A percentile compares a stretch with the other conserved stretches of the same genome.
phyloP scores from a whole-genome alignment of 2,888 invertebrate species.

The Cynaeus angustus region DNA sequence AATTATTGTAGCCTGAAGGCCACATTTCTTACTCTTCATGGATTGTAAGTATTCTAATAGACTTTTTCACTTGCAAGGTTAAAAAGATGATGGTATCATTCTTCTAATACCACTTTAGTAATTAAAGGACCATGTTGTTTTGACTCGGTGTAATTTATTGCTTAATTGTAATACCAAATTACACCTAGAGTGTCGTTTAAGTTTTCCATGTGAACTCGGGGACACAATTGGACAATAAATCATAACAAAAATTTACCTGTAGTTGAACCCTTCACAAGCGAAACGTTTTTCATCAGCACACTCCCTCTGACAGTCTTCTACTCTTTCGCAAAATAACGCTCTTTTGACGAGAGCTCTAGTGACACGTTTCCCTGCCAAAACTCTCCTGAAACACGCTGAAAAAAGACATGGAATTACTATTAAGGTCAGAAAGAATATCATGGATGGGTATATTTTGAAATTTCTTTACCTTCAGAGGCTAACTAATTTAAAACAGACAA shows the following conservation, averaged over 20 bases:
- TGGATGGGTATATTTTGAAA: conserved; percentile 31
- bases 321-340: conserved; percentile 80
- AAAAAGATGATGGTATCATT: conserved; percentile 18
- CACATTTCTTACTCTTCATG: conserved; percentile 27
- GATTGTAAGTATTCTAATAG: conserved; percentile 29
- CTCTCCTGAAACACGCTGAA: conserved; percentile 86
- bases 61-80: conserved; percentile 25
- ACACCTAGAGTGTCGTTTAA: conserved; percentile 16
- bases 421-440: too few relatives aligned
- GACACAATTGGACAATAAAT: not conserved
- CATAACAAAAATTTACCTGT: conserved; percentile 73
- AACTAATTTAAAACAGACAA: conserved; percentile 51
- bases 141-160: conserved; percentile 28
- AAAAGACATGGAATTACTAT: conserved; percentile 57
- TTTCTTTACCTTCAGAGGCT: conserved; percentile 34
- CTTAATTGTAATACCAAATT: conserved; percentile 31
- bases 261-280: conserved; percentile 89
- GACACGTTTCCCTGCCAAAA: conserved; percentile 83
- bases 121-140: conserved; percentile 23
- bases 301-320: conserved; percentile 84
- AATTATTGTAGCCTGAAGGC: conserved; percentile 31
- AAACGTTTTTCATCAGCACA: conserved; percentile 85
- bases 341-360: conserved; percentile 80
- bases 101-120: conserved; percentile 16
- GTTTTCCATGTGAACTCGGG: not conserved